Evolutionary conservation across 2,113 vertebrate genomes (phyloP).

Genomic region (Candoia aspera): DNA sequence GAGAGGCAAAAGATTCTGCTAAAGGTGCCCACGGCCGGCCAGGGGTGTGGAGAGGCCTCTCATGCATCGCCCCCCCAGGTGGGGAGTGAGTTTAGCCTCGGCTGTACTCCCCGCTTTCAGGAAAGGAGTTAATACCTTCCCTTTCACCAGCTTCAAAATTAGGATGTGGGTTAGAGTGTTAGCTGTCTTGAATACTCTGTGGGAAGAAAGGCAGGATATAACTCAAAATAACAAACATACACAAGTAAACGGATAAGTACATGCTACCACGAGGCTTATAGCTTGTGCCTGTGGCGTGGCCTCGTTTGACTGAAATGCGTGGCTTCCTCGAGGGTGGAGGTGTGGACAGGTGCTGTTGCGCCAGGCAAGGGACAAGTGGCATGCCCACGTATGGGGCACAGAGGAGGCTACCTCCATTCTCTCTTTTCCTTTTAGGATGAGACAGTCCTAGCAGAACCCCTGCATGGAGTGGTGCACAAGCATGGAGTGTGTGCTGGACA

Average conservation of each 20-base stretch:
- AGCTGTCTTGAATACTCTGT: neutral
- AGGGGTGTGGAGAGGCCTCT: neutral
- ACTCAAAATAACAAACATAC: neutral
- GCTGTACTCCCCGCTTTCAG: neutral
- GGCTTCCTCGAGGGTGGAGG: constrained; percentile 31
- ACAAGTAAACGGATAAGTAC: neutral
- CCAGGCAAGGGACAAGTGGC: constrained; percentile 55
- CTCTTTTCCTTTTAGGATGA: constrained; percentile 62
- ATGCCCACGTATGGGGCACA: neutral
- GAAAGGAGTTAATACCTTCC: neutral
- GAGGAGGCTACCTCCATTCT: constrained; percentile 53
- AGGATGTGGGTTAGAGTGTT: neutral
- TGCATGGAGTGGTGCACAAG: constrained; percentile 38
- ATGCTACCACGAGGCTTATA: neutral
- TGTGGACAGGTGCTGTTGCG: constrained; percentile 41
- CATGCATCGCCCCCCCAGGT: neutral
- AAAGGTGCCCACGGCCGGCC: neutral
- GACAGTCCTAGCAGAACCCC: constrained; percentile 42
- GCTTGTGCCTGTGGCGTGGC: neutral
- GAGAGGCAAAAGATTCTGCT: neutral
- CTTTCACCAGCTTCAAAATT: neutral
- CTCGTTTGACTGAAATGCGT: neutral
- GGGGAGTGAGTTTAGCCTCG: neutral
- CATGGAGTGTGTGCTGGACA: constrained; percentile 31
- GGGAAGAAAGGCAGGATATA: neutral